A percentile compares a stretch with the other conserved stretches of the same genome.
Conservation (phyloP, 2,888 invertebrate species). For the Thera britannica region DNA sequence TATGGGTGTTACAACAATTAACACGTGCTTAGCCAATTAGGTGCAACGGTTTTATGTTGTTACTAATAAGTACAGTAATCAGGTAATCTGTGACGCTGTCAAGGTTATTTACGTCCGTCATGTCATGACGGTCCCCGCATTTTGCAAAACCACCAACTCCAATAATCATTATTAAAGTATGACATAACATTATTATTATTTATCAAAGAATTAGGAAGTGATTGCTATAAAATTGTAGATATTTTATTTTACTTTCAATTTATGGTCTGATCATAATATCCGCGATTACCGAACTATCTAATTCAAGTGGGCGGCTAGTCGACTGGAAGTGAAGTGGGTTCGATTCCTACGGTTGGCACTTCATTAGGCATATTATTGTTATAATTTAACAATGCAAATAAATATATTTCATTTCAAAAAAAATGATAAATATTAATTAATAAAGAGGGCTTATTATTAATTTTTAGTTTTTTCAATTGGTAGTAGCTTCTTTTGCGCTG, state of each 20-base stretch:
- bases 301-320: background rate
- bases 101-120: background rate
- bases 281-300: conserved; percentile 16
- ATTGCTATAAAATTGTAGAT: conserved; percentile 3
- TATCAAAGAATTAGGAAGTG: conserved; percentile 15
- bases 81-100: too few species aligned
- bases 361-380: background rate
- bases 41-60: too few species aligned
- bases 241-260: conserved; percentile 20
- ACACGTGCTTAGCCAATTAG: too few species aligned
- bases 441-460: too few species aligned
- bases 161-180: conserved; percentile 2
- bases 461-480: too few species aligned
- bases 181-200: conserved; percentile 17
- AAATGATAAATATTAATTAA: too few species aligned
- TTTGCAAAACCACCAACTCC: background rate
- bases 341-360: background rate
- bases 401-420: too few species aligned
- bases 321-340: too few species aligned
- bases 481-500: too few species aligned
- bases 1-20: too few species aligned
- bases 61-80: too few species aligned
- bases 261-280: background rate
- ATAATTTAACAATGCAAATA: too few species aligned
- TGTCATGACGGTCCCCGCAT: background rate